Evolutionary conservation across 2,888 invertebrate species (phyloP).

Genomic region (Hypselothyrea guttata): DNA sequence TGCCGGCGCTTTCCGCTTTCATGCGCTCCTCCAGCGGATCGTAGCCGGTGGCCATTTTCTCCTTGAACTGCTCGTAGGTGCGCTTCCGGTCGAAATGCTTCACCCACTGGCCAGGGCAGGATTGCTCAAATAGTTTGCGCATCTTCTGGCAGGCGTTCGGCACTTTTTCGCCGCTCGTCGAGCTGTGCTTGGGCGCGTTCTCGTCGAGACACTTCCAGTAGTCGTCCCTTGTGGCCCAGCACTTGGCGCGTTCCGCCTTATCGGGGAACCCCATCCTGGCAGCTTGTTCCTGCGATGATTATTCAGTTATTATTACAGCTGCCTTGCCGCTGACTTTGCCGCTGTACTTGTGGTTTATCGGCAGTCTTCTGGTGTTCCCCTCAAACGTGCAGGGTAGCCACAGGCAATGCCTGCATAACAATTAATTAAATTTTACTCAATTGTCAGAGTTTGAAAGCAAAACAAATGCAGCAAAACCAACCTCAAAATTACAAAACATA

Average conservation of each 20-base stretch:
- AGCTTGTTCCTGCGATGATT: slow-evolving; percentile 29
- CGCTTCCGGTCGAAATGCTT: slow-evolving; percentile 96
- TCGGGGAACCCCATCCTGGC: slow-evolving; percentile 89
- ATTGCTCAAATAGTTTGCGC: slow-evolving; percentile 88
- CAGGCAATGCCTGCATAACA: neutral
- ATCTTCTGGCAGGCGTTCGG: slow-evolving; percentile 86
- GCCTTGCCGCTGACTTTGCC: neutral
- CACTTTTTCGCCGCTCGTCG: slow-evolving; percentile 83
- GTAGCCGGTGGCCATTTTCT: slow-evolving; percentile 92
- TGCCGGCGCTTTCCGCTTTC: slow-evolving; percentile 29
- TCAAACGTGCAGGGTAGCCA: neutral
- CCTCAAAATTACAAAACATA: slow-evolving; percentile 70
- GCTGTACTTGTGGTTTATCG: neutral
- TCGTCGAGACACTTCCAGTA: slow-evolving; percentile 95
- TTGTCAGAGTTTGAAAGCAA: neutral
- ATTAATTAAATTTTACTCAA: neutral
- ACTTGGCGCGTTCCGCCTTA: slow-evolving; percentile 89
- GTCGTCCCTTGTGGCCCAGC: slow-evolving; percentile 93
- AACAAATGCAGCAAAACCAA: slow-evolving; percentile 45
- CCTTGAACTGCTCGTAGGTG: slow-evolving; percentile 93
- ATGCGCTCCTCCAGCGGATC: slow-evolving; percentile 85
- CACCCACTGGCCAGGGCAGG: slow-evolving; percentile 93
- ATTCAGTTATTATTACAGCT: slow-evolving; percentile 2
- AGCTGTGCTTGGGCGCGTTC: slow-evolving; percentile 83
- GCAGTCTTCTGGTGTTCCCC: too few species aligned